Conservation (phyloP, 2,888 invertebrate genomes). For the Athalia cordata region DNA sequence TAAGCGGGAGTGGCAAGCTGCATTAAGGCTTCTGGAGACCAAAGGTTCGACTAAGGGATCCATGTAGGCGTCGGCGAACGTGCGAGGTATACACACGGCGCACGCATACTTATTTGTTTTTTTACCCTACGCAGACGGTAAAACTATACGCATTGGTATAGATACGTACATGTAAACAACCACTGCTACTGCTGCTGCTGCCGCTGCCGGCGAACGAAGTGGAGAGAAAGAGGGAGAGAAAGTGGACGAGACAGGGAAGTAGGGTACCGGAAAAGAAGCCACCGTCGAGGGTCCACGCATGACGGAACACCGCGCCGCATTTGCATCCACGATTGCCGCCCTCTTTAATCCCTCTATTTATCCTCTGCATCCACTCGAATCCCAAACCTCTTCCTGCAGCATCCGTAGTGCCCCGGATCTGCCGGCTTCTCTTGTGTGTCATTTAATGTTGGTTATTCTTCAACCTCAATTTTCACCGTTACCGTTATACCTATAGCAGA, state of each 20-base stretch:
- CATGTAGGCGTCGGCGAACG: slow-evolving; percentile 24
- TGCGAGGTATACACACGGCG: neutral
- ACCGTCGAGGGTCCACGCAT: slow-evolving; percentile 33
- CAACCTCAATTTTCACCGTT: slow-evolving; percentile 27
- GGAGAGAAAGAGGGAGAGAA: neutral
- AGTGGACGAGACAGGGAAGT: neutral
- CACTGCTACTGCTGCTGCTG: slow-evolving; percentile 3
- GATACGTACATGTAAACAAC: no score
- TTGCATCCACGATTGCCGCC: slow-evolving; percentile 41
- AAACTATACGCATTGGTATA: neutral
- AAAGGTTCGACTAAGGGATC: slow-evolving; percentile 27
- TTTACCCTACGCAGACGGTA: neutral
- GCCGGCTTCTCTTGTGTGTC: slow-evolving; percentile 30
- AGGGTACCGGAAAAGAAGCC: neutral
- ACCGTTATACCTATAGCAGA: neutral
- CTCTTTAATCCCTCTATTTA: slow-evolving; percentile 44
- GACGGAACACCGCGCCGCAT: slow-evolving; percentile 39
- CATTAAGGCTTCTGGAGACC: slow-evolving; percentile 25
- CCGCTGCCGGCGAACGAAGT: neutral
- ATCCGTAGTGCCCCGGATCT: slow-evolving; percentile 16
- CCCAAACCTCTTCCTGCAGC: slow-evolving; percentile 31
- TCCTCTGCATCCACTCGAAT: slow-evolving; percentile 41
- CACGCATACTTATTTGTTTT: neutral
- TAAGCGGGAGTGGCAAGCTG: slow-evolving; percentile 20
- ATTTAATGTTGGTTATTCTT: slow-evolving; percentile 23